Percentiles rank a stretch among this genome's conserved stretches.
phyloP scores from a whole-genome alignment of 2,113 vertebrate species.

The Arenaria interpres region DNA sequence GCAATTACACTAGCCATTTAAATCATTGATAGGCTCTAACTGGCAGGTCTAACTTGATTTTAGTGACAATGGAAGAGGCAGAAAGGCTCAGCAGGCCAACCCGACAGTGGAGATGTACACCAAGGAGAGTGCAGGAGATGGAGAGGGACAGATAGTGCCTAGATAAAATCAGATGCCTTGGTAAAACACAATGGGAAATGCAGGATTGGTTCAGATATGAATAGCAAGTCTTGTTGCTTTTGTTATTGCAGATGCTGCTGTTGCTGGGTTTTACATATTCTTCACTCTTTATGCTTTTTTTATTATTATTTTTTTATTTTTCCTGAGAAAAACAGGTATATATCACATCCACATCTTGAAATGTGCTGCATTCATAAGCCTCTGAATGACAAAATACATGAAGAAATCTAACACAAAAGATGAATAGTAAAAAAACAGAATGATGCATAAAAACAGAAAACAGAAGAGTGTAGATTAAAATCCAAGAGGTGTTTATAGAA shows the following conservation, averaged over 20 bases:
- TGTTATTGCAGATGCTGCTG: neutral
- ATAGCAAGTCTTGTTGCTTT: neutral
- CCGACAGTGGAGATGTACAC: neutral
- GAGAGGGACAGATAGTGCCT: neutral
- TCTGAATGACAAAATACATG: constrained; percentile 33
- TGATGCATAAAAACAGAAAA: constrained; percentile 28
- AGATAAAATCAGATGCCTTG: neutral
- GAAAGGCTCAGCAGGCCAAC: neutral
- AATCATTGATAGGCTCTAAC: neutral
- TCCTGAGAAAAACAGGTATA: neutral
- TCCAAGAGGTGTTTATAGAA: constrained; percentile 71
- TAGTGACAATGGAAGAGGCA: neutral
- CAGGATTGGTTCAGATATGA: neutral
- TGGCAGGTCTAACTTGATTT: neutral
- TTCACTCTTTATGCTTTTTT: neutral
- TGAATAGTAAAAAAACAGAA: constrained; percentile 29
- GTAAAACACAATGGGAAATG: neutral
- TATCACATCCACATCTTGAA: constrained; percentile 40
- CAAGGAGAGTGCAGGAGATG: neutral
- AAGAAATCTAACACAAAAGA: constrained; percentile 49
- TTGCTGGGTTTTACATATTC: neutral
- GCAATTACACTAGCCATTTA: neutral
- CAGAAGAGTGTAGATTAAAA: constrained; percentile 54
- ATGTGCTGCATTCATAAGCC: neutral
- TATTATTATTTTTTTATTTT: neutral